These are phyloP conservation scores for Hypotaenidia okinawae DNA, from an alignment of 2,797 vertebrate genomes.

Conservation along the genomic window DNA sequence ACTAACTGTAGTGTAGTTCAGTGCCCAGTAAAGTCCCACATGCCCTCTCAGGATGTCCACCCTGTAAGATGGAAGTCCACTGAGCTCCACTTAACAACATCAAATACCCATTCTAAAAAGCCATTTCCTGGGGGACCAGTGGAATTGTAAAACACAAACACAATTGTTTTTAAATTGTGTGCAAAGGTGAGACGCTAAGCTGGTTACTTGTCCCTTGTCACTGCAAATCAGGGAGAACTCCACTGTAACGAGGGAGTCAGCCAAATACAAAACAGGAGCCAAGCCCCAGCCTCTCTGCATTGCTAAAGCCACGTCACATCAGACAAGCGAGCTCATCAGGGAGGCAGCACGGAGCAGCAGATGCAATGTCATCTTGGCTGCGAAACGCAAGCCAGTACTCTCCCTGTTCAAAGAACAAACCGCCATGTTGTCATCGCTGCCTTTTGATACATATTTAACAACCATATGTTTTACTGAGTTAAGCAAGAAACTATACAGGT, in stretches of 20 bases:
- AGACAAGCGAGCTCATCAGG: background rate
- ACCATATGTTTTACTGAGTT: conserved; percentile 16
- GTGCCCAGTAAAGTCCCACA: background rate
- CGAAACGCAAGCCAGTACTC: background rate
- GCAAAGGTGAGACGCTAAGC: background rate
- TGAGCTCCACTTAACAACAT: background rate
- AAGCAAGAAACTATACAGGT: background rate
- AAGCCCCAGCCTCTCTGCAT: background rate
- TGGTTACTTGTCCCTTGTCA: background rate
- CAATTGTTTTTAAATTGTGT: background rate
- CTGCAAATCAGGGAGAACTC: background rate
- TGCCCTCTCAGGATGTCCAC: background rate
- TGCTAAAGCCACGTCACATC: background rate
- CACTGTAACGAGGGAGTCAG: background rate
- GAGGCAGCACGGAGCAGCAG: background rate
- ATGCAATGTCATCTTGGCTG: background rate
- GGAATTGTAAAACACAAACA: background rate
- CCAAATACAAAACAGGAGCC: background rate
- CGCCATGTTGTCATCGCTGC: background rate
- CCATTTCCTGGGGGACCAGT: background rate
- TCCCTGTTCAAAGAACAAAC: background rate
- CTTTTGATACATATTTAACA: conserved; percentile 29
- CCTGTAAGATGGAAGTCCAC: background rate
- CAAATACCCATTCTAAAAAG: background rate
- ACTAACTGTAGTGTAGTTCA: background rate